Evolutionary conservation across 2,113 vertebrate genomes (phyloP).

Genomic region (Protobothrops mucrosquamatus): DNA sequence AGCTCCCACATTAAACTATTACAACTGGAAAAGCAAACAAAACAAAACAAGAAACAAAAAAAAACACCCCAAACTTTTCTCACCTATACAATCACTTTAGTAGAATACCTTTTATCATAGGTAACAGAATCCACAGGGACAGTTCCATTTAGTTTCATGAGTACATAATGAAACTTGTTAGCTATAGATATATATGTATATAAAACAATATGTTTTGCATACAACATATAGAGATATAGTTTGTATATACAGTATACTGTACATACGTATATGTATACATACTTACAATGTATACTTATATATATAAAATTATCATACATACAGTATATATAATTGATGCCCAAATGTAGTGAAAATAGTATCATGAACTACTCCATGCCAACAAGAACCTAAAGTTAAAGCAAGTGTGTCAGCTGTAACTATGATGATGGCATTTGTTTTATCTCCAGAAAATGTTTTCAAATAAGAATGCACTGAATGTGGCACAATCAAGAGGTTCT

Average conservation of each 20-base stretch:
- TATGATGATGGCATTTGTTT: neutral
- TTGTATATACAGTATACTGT: neutral
- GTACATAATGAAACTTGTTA: neutral
- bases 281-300: no score
- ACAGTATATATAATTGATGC: neutral
- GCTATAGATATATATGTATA: neutral
- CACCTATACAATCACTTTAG: neutral
- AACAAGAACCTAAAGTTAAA: neutral
- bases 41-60: neutral
- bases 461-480: neutral
- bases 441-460: neutral
- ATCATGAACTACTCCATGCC: neutral
- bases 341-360: neutral
- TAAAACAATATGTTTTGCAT: neutral
- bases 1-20: neutral
- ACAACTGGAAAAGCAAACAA: constrained; percentile 14
- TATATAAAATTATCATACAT: neutral
- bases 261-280: neutral
- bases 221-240: neutral
- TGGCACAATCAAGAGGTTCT: neutral
- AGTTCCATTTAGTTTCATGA: neutral
- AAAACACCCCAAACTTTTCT: neutral
- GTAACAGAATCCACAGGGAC: neutral
- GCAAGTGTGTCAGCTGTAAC: neutral
- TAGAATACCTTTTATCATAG: neutral